Evolutionary conservation across 2,888 invertebrate species (phyloP).

Genomic region (Polydrusus tereticollis): DNA sequence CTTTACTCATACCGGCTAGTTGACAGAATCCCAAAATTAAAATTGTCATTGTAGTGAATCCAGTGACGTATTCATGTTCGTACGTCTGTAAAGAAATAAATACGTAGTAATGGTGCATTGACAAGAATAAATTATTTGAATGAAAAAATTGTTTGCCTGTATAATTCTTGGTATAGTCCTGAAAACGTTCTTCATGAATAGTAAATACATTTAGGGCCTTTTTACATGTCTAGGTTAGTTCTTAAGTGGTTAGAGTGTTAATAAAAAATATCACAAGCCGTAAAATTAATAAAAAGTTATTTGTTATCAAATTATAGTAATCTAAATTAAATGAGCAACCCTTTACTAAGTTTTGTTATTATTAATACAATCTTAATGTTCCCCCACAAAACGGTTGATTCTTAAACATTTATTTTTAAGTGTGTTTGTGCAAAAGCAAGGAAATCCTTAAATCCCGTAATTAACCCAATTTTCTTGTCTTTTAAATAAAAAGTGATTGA

Average conservation of each 20-base stretch:
- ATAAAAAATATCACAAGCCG: too few species aligned
- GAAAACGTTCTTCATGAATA: constrained; percentile 10
- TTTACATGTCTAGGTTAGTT: not conserved
- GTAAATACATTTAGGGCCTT: constrained; percentile 4
- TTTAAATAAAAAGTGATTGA: not conserved
- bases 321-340: too few species aligned
- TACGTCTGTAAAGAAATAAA: not conserved
- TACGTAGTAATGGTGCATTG: not conserved
- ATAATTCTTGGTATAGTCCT: constrained; percentile 4
- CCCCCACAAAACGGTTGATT: not conserved
- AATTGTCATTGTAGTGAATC: not conserved
- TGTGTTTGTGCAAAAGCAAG: not conserved
- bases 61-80: not conserved
- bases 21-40: not conserved
- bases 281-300: too few species aligned
- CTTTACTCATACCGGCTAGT: too few species aligned
- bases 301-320: too few species aligned
- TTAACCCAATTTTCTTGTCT: not conserved
- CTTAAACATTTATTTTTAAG: not conserved
- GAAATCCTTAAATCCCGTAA: not conserved
- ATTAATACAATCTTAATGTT: not conserved
- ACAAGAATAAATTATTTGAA: constrained; percentile 1
- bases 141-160: not conserved
- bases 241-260: too few species aligned
- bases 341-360: too few species aligned